Conservation (phyloP, 2,888 invertebrate species). For the Drymonia ruficornis region DNA sequence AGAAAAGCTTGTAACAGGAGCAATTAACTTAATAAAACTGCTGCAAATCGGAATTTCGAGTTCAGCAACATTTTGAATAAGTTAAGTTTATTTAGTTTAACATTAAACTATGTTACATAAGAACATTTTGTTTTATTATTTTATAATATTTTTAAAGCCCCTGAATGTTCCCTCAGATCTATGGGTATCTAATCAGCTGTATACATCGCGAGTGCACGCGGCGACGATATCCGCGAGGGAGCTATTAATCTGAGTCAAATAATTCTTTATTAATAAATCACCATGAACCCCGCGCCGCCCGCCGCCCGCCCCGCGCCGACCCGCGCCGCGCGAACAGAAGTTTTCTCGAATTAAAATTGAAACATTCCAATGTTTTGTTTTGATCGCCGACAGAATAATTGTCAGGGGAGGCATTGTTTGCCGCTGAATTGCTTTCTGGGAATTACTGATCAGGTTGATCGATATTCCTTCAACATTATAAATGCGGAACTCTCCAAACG, state of each 20-base stretch:
- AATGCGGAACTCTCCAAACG: neutral
- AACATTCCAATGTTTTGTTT: constrained; percentile 7
- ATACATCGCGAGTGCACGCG: constrained; percentile 20
- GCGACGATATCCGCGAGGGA: constrained; percentile 17
- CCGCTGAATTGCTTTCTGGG: neutral
- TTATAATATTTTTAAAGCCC: no score
- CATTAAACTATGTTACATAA: no score
- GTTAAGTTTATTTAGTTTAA: no score
- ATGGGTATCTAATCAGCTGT: constrained; percentile 1
- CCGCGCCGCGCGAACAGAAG: constrained; percentile 20
- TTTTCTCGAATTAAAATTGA: constrained; percentile 23
- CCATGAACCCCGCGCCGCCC: constrained; percentile 22
- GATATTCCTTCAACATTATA: neutral
- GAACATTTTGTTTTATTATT: no score
- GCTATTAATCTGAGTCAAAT: constrained; percentile 68
- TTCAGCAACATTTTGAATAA: no score
- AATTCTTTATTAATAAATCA: constrained; percentile 66
- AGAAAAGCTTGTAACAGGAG: neutral
- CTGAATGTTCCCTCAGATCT: no score
- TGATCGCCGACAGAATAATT: constrained; percentile 3
- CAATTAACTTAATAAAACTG: neutral
- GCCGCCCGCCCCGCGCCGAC: no score
- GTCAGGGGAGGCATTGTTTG: neutral
- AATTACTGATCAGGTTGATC: neutral
- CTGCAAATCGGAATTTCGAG: neutral